Evolutionary conservation across 2,888 invertebrate genomes (phyloP).

Genomic region (Thecophora atra): DNA sequence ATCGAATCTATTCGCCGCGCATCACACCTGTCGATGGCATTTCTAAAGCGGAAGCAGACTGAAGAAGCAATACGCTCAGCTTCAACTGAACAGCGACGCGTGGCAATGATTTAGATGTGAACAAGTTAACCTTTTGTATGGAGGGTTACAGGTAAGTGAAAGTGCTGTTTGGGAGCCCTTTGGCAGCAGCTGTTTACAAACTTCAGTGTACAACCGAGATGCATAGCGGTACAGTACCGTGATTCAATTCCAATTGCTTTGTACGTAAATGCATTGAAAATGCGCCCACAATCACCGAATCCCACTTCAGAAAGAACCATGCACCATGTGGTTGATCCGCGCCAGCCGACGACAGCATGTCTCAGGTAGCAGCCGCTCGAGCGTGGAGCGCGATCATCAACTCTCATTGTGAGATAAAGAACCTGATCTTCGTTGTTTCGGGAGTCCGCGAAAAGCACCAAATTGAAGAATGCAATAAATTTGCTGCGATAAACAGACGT

Average conservation of each 20-base stretch:
- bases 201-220: background rate
- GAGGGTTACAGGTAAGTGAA: too few relatives aligned
- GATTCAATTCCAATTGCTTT: constrained; percentile 29
- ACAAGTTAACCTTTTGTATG: too few relatives aligned
- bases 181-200: background rate
- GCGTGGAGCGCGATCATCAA: constrained; percentile 23
- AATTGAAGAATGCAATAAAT: constrained; percentile 43
- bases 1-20: constrained; percentile 22
- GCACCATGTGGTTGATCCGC: constrained; percentile 18
- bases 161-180: too few relatives aligned
- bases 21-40: constrained; percentile 25
- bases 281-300: constrained; percentile 5
- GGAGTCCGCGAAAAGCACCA: constrained; percentile 42
- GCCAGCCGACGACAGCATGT: background rate
- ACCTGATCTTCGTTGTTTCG: constrained; percentile 54
- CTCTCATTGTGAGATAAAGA: constrained; percentile 36
- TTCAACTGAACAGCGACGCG: too few relatives aligned
- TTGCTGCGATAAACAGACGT: constrained; percentile 20
- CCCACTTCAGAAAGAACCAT: constrained; percentile 18
- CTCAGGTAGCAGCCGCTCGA: background rate
- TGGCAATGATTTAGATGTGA: too few relatives aligned
- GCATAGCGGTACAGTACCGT: constrained; percentile 7
- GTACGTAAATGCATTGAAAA: background rate
- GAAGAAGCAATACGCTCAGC: too few relatives aligned
- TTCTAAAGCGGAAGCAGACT: background rate